These are phyloP conservation scores for Bombylius discolor DNA, from an alignment of 2,888 invertebrate species.

Conservation along the genomic window DNA sequence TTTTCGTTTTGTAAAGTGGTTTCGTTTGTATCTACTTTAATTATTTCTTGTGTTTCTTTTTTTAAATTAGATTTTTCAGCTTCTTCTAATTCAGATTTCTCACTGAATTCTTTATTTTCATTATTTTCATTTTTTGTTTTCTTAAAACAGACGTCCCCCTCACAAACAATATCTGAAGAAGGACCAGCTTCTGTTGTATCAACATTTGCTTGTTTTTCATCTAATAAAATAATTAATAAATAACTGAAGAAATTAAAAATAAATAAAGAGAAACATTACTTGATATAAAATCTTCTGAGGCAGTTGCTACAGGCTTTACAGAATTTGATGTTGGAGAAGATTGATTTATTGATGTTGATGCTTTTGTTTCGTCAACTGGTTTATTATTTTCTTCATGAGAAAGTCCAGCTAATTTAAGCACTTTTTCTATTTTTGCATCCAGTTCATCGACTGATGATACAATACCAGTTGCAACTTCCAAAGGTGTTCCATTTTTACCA, in stretches of 20 bases:
- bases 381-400: neutral
- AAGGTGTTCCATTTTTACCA: slow-evolving; percentile 62
- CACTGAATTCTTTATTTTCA: slow-evolving; percentile 25
- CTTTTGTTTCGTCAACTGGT: neutral
- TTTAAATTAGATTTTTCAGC: neutral
- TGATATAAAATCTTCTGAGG: slow-evolving; percentile 8
- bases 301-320: neutral
- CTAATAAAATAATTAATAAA: neutral
- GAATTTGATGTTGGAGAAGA: neutral
- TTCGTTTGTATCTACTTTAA: slow-evolving; percentile 19
- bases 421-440: slow-evolving; percentile 48
- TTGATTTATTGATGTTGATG: neutral
- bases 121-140: slow-evolving; percentile 13
- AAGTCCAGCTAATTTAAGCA: slow-evolving; percentile 27
- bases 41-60: slow-evolving; percentile 20
- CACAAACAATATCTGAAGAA: slow-evolving; percentile 38
- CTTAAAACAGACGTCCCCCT: slow-evolving; percentile 40
- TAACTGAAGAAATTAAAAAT: neutral
- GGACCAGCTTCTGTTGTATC: neutral
- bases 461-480: slow-evolving; percentile 62
- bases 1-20: neutral
- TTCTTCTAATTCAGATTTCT: neutral
- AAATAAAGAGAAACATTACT: slow-evolving; percentile 3
- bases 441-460: slow-evolving; percentile 47
- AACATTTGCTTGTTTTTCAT: neutral